Conservation (phyloP, 2,113 vertebrate species). For the Ciconia stormi region DNA sequence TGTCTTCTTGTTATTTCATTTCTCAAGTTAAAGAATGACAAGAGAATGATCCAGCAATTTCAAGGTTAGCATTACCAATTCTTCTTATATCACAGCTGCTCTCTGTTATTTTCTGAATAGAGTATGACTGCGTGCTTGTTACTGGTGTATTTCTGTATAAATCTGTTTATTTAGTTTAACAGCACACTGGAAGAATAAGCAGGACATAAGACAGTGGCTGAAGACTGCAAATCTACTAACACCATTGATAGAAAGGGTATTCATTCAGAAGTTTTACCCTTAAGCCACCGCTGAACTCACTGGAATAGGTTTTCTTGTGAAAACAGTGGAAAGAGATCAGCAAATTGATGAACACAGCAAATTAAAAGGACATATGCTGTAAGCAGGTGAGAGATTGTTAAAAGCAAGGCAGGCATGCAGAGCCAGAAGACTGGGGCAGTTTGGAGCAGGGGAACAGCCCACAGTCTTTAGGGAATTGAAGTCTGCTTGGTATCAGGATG, state of each 20-base stretch:
- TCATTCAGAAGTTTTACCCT: not conserved
- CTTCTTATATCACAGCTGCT: not conserved
- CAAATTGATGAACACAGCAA: not conserved
- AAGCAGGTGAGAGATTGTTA: not conserved
- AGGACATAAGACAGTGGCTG: not conserved
- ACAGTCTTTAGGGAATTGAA: not conserved
- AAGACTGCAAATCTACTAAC: not conserved
- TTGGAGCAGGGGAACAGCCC: not conserved
- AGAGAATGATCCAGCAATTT: not conserved
- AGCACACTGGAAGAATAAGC: not conserved
- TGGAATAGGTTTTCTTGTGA: not conserved
- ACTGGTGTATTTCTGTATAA: not conserved
- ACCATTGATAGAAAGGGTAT: not conserved
- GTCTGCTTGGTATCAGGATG: not conserved
- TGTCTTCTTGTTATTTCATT: not conserved
- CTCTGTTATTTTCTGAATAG: not conserved
- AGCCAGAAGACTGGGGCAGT: not conserved
- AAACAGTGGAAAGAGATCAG: not conserved
- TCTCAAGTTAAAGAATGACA: not conserved
- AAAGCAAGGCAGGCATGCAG: not conserved
- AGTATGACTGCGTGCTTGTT: not conserved
- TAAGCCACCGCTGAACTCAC: not conserved
- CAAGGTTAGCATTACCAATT: not conserved
- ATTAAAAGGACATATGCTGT: not conserved
- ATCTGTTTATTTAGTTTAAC: not conserved